phyloP scores from a whole-genome alignment of 2,888 invertebrate species.

The Drosophila mayaguana region DNA sequence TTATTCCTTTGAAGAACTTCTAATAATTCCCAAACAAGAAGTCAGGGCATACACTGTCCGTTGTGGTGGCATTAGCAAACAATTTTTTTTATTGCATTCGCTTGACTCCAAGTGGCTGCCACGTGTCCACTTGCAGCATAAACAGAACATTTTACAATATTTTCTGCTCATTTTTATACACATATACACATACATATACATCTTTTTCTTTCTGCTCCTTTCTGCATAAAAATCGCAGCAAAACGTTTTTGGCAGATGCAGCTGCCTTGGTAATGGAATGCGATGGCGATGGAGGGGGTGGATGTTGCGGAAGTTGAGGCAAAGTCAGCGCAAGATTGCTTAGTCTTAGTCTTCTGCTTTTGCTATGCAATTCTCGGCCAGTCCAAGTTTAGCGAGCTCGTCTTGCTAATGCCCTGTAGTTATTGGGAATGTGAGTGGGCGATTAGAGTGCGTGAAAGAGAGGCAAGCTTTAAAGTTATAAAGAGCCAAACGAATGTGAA shows the following conservation, averaged over 20 bases:
- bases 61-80: neutral
- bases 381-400: neutral
- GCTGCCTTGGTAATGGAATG: constrained; percentile 47
- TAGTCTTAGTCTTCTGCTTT: constrained; percentile 49
- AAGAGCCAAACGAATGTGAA: too few relatives aligned
- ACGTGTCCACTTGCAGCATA: constrained; percentile 57
- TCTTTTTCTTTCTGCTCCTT: neutral
- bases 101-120: constrained; percentile 47
- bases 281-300: constrained; percentile 25
- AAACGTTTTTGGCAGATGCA: constrained; percentile 43
- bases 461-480: too few relatives aligned
- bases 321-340: constrained; percentile 40
- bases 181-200: neutral
- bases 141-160: constrained; percentile 53
- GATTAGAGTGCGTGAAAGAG: neutral
- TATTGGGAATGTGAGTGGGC: neutral
- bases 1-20: too few relatives aligned
- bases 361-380: constrained; percentile 22
- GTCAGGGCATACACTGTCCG: constrained; percentile 13
- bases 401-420: constrained; percentile 1
- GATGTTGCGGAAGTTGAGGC: constrained; percentile 11
- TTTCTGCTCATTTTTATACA: constrained; percentile 15
- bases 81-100: constrained; percentile 15
- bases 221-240: constrained; percentile 34
- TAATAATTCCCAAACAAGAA: too few relatives aligned